phyloP scores from a whole-genome alignment of 2,797 vertebrate species.

The Melanotaenia nigrans region DNA sequence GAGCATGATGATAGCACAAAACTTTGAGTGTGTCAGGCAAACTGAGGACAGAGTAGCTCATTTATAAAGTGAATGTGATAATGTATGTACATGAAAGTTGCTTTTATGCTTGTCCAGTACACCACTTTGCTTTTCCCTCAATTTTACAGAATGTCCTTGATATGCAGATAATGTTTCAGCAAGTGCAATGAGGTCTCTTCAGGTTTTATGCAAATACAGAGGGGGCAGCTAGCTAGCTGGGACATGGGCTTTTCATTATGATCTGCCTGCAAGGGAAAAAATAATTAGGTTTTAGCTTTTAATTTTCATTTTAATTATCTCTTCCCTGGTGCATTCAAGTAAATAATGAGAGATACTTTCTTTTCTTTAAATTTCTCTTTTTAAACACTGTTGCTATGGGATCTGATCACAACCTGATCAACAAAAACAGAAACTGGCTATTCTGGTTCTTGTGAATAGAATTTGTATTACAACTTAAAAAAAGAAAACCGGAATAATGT shows the following conservation, averaged over 20 bases:
- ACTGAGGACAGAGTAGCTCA: background rate
- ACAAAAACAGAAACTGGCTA: background rate
- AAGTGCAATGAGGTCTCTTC: background rate
- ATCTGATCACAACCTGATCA: slow-evolving; percentile 11
- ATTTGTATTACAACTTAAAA: slow-evolving; percentile 8
- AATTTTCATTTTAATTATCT: slow-evolving; percentile 22
- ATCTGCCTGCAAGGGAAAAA: slow-evolving; percentile 22
- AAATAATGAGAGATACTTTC: slow-evolving; percentile 8
- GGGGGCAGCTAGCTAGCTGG: slow-evolving; percentile 14
- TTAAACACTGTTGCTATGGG: slow-evolving; percentile 6
- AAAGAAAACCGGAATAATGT: slow-evolving; percentile 38
- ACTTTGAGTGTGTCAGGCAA: background rate
- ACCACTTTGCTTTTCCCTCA: background rate
- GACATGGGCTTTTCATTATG: slow-evolving; percentile 9
- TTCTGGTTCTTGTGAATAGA: background rate
- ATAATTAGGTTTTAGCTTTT: slow-evolving; percentile 54
- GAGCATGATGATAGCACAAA: background rate
- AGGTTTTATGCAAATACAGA: slow-evolving; percentile 15
- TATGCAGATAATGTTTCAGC: too few relatives aligned
- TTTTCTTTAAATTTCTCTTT: slow-evolving; percentile 5
- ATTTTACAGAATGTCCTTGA: too few relatives aligned
- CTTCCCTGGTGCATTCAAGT: background rate
- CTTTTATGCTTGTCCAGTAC: background rate
- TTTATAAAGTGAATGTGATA: background rate
- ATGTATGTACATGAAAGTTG: background rate